Base-by-base conservation (phyloP, 2,113 vertebrate species). In the Falco punctatus region DNA sequence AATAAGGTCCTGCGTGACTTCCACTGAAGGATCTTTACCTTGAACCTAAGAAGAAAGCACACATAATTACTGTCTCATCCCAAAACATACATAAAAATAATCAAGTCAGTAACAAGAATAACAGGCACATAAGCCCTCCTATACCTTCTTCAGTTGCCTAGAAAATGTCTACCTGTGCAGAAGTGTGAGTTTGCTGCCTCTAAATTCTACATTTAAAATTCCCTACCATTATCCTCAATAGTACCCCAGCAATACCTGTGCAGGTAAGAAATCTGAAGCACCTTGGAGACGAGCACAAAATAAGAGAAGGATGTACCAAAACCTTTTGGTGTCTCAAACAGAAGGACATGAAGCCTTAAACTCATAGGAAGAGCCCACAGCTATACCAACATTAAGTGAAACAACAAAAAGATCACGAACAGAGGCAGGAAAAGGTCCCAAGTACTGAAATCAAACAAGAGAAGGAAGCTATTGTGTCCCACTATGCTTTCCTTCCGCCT, bases 1-100 rank as follows among this genome's bases (percentile, higher is more conserved):
- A n/a, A 99, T 99, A 44, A 99, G 99, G 90, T 99, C 99, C 96
- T 99, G 99, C 1, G 99, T 99, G 97, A 99, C 99, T 98, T 99
- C 99, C 97, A 99, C 98, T 8, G 99, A 99, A 73, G 99, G 99
- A 88, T 99, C 99, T 91, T 99, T 99, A 52, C 99, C 99, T 98
- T 99, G 99, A 91, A 99, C 99, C 99, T 99, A 88, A 54, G 91
- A 77, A 58, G 19, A 90, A 15, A 92, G 91, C 1, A n/a, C 27
- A 22, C 72, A 86, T 10, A 86, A 48, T 92, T 84, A 96, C 48
- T 23, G 46, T 17, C n/a, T 79, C 71, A 81, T 40, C 51, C 73
- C 57, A 40, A 79, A 75, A 40, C 1, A 8, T 0, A 15, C 4
- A 15, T 3, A 9, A 32, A 54, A 61, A 13, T 3, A 14, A 49